A percentile compares a stretch with the other conserved stretches of the same genome.
These are phyloP conservation scores for Xenopus petersii DNA, from an alignment of 2,797 vertebrate genomes.

Conservation along the genomic window DNA sequence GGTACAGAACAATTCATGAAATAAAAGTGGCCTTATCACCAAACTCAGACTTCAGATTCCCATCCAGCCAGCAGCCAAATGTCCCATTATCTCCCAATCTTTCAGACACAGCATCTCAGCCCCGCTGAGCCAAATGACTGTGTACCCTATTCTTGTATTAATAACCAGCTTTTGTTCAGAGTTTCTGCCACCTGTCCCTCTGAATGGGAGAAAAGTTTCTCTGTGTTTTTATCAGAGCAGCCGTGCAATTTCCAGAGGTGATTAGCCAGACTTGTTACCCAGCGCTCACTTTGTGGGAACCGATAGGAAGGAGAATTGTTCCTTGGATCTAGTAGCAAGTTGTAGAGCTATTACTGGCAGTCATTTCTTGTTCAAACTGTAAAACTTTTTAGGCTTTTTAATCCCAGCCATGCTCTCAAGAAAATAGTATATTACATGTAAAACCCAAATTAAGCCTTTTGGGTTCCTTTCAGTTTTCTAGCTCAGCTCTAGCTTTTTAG, in stretches of 20 bases:
- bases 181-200: slow-evolving; percentile 40
- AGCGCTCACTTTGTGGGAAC: neutral
- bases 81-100: slow-evolving; percentile 30
- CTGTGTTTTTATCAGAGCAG: slow-evolving; percentile 17
- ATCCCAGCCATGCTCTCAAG: too few species aligned
- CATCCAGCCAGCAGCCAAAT: slow-evolving; percentile 26
- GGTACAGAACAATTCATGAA: slow-evolving; percentile 26
- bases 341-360: too few species aligned
- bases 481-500: too few species aligned
- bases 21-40: slow-evolving; percentile 46
- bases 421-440: too few species aligned
- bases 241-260: slow-evolving; percentile 26
- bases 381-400: too few species aligned
- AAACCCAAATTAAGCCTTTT: too few species aligned
- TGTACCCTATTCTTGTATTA: slow-evolving; percentile 42
- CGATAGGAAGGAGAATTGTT: neutral
- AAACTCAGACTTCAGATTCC: slow-evolving; percentile 29
- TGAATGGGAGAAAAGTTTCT: slow-evolving; percentile 19
- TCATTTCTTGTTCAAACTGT: too few species aligned
- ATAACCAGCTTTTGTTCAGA: slow-evolving; percentile 48
- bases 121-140: slow-evolving; percentile 51
- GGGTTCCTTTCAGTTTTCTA: too few species aligned
- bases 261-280: slow-evolving; percentile 18
- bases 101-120: slow-evolving; percentile 3
- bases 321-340: too few species aligned